Evolutionary conservation across 1,140 invertebrate genomes (phyloP).

Genomic region (Heliothis virescens): DNA sequence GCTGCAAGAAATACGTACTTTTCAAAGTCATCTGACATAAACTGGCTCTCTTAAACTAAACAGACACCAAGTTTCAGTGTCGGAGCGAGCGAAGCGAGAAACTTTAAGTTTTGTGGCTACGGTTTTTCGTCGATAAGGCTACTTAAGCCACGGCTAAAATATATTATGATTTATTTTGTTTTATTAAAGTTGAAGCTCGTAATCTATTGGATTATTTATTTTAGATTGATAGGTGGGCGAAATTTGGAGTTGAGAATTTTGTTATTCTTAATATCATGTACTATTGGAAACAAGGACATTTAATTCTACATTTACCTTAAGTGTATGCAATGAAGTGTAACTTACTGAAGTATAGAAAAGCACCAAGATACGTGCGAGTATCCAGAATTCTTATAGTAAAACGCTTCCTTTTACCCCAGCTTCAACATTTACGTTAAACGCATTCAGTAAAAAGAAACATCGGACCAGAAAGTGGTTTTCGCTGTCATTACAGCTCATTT

Average conservation of each 20-base stretch:
- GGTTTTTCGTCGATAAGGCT: slow-evolving; percentile 57
- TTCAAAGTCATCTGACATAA: slow-evolving; percentile 71
- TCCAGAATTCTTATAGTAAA: background rate
- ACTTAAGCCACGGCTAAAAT: slow-evolving; percentile 37
- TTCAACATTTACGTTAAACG: slow-evolving; percentile 52
- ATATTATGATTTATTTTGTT: slow-evolving; percentile 24
- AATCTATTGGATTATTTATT: slow-evolving; percentile 29
- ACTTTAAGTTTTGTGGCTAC: slow-evolving; percentile 65
- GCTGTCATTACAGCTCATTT: slow-evolving; percentile 76
- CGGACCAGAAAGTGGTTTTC: slow-evolving; percentile 66
- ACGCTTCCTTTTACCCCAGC: slow-evolving; percentile 59
- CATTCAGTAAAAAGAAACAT: slow-evolving; percentile 68
- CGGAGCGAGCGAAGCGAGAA: slow-evolving; percentile 62
- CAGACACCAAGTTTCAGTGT: slow-evolving; percentile 71
- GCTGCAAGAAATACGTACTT: slow-evolving; percentile 69
- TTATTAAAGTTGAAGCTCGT: slow-evolving; percentile 15
- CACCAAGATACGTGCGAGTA: no score
- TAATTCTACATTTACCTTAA: no score
- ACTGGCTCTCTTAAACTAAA: slow-evolving; percentile 74
- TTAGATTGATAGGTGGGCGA: slow-evolving; percentile 1
- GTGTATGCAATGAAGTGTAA: no score
- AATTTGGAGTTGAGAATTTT: no score
- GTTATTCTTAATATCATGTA: background rate
- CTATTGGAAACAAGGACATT: background rate
- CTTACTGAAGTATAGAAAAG: no score